Conservation (phyloP, 2,888 invertebrate genomes). For the Aromia moschata region DNA sequence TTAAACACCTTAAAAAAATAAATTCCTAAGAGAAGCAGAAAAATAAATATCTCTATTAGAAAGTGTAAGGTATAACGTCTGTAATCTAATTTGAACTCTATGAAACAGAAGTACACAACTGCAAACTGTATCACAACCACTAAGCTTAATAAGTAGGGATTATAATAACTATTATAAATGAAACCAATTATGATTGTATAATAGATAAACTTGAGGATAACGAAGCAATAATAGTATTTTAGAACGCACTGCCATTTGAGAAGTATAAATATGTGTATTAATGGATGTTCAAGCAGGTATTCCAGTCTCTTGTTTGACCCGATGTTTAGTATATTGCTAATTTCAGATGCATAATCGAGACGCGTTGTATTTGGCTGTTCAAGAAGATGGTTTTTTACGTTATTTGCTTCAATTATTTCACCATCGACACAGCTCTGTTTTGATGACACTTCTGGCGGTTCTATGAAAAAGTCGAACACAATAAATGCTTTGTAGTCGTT, state of each 20-base stretch:
- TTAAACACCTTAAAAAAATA: too few relatives aligned
- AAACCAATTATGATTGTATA: not conserved
- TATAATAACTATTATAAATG: not conserved
- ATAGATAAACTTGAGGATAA: constrained; percentile 7
- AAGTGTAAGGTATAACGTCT: constrained; percentile 14
- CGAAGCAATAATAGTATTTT: constrained; percentile 14
- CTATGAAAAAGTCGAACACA: constrained; percentile 18
- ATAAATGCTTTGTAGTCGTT: constrained; percentile 10
- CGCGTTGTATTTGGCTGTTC: too few relatives aligned
- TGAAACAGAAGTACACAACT: constrained; percentile 1
- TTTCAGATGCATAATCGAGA: constrained; percentile 5
- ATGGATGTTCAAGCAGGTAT: constrained; percentile 16
- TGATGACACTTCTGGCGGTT: too few relatives aligned
- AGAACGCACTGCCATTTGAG: constrained; percentile 12
- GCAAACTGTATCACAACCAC: not conserved
- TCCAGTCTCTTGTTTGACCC: constrained; percentile 8
- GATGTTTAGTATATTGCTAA: constrained; percentile 10
- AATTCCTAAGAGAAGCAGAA: not conserved
- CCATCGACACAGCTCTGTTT: too few relatives aligned
- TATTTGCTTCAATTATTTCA: too few relatives aligned
- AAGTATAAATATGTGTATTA: constrained; percentile 13
- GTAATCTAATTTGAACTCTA: constrained; percentile 8
- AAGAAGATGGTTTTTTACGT: too few relatives aligned
- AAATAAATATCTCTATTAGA: constrained; percentile 13
- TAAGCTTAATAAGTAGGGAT: not conserved